Percentiles rank a stretch among this genome's conserved stretches.
These are phyloP conservation scores for Thumatha senex DNA, from an alignment of 2,888 invertebrate genomes.

Conservation along the genomic window DNA sequence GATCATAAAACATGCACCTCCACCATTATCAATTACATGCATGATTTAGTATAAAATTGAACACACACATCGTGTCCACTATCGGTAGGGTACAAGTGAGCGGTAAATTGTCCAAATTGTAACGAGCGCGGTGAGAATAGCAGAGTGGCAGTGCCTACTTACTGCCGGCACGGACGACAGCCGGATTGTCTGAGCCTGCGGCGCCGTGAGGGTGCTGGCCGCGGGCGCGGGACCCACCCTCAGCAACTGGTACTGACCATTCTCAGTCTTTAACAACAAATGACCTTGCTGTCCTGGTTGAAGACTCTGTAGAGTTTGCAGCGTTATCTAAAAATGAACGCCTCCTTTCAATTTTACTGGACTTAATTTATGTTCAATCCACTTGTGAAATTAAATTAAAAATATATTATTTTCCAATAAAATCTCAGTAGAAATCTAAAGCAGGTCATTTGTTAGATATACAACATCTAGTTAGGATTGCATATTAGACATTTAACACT, in stretches of 20 bases:
- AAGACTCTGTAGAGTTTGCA: slow-evolving; percentile 93
- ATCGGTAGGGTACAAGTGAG: slow-evolving; percentile 14
- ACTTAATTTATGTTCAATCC: slow-evolving; percentile 17
- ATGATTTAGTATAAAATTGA: slow-evolving; percentile 57
- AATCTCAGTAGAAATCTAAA: slow-evolving; percentile 42
- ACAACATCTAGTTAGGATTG: slow-evolving; percentile 31
- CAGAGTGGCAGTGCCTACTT: slow-evolving; percentile 86
- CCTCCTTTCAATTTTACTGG: slow-evolving; percentile 64
- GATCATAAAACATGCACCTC: slow-evolving; percentile 66
- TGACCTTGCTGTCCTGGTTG: slow-evolving; percentile 94
- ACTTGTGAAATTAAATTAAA: slow-evolving; percentile 28
- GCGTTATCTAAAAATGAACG: slow-evolving; percentile 89
- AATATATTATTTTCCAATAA: slow-evolving; percentile 24
- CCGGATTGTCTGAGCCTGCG: slow-evolving; percentile 89
- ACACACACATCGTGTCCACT: slow-evolving; percentile 38
- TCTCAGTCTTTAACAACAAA: slow-evolving; percentile 97
- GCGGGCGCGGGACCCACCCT: slow-evolving; percentile 93
- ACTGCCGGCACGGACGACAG: slow-evolving; percentile 94
- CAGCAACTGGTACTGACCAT: slow-evolving; percentile 96
- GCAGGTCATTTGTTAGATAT: slow-evolving; percentile 65
- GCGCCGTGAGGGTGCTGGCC: slow-evolving; percentile 81
- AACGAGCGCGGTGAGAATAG: slow-evolving; percentile 30
- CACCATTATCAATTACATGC: slow-evolving; percentile 66
- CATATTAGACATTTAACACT: slow-evolving; percentile 31
- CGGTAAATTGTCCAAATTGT: slow-evolving; percentile 33